Conservation (phyloP, 2,113 vertebrate species). For the Nymphicus hollandicus region DNA sequence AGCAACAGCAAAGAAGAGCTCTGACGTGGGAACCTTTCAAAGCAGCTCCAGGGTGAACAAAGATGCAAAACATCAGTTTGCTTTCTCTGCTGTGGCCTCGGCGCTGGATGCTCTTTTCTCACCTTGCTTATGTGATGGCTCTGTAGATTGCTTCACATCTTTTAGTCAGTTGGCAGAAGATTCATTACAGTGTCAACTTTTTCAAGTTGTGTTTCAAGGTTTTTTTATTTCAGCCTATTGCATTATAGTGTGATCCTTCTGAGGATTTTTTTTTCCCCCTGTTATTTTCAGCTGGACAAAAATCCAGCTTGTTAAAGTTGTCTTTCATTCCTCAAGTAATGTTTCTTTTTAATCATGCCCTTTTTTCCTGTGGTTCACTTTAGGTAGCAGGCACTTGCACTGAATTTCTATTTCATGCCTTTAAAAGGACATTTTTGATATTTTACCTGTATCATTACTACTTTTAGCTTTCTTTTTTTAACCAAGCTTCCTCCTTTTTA, state of each 20-base stretch:
- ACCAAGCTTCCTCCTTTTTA: background rate
- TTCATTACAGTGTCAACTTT: background rate
- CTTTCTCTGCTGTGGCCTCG: background rate
- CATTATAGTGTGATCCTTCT: background rate
- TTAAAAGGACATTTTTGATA: background rate
- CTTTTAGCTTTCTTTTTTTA: background rate
- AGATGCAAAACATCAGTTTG: background rate
- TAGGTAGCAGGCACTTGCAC: background rate
- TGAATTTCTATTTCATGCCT: background rate
- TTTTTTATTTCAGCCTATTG: background rate
- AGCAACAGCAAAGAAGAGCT: background rate
- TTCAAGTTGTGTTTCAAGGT: background rate
- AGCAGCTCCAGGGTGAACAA: background rate
- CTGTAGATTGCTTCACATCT: background rate
- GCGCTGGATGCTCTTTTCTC: background rate
- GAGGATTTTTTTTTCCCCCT: rapidly evolving
- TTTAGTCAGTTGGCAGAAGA: background rate
- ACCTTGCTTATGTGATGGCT: background rate
- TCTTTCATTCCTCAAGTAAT: background rate
- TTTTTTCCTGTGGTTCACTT: background rate
- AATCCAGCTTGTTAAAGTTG: background rate
- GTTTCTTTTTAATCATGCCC: background rate
- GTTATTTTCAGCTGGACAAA: background rate
- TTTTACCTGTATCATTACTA: background rate
- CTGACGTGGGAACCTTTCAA: background rate